Percentiles rank a stretch among this genome's conserved stretches.
These are phyloP conservation scores for Ips nitidus DNA, from an alignment of 1,140 invertebrate species.

Conservation along the genomic window DNA sequence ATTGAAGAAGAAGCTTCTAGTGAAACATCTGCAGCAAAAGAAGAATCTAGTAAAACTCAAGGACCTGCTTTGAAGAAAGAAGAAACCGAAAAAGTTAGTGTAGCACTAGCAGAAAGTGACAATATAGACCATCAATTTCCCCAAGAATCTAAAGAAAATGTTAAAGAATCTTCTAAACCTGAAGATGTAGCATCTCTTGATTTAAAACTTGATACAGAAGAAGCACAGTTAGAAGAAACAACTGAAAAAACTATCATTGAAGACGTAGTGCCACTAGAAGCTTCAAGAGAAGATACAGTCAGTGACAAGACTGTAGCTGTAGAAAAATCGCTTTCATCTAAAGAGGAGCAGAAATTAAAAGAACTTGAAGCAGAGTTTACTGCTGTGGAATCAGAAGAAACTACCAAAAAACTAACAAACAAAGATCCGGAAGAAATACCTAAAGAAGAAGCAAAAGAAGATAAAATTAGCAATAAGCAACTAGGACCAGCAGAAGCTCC, in stretches of 20 bases:
- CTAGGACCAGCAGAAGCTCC: not conserved
- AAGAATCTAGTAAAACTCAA: too few relatives aligned
- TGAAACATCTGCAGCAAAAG: too few relatives aligned
- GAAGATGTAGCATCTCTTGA: not conserved
- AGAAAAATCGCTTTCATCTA: too few relatives aligned
- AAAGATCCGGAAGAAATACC: not conserved
- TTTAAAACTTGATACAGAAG: not conserved
- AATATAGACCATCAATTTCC: too few relatives aligned
- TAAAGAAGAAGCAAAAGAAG: not conserved
- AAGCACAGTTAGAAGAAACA: not conserved
- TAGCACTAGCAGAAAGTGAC: too few relatives aligned
- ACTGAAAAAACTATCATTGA: not conserved
- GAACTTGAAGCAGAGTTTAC: not conserved
- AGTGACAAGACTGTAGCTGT: too few relatives aligned
- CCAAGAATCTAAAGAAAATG: too few relatives aligned
- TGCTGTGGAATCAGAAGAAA: not conserved
- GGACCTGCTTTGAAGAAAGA: too few relatives aligned
- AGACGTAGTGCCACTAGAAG: not conserved
- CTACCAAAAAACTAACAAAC: not conserved
- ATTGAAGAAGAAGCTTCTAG: too few relatives aligned
- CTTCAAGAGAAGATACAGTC: too few relatives aligned
- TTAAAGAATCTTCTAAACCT: too few relatives aligned
- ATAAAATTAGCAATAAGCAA: not conserved
- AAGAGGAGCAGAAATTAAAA: not conserved
- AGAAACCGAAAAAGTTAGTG: too few relatives aligned